Evolutionary conservation across 2,888 invertebrate genomes (phyloP).

Genomic region (Hesperia comma): DNA sequence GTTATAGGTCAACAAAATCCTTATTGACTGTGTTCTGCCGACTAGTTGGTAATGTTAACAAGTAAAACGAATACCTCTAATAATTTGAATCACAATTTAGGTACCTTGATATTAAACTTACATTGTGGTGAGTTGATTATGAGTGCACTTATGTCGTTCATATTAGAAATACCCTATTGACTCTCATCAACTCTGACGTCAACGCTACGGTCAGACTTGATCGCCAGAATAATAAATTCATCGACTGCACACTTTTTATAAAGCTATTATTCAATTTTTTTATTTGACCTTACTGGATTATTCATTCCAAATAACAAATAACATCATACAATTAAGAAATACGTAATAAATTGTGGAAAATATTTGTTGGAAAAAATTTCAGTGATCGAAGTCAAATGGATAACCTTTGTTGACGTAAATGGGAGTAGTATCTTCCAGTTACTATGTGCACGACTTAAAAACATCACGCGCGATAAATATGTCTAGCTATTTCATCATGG

Average conservation of each 20-base stretch:
- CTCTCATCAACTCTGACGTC: constrained; percentile 68
- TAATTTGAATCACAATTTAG: too few relatives aligned
- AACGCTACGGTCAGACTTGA: constrained; percentile 54
- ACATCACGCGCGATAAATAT: constrained; percentile 11
- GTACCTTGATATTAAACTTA: too few relatives aligned
- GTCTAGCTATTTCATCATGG: too few relatives aligned
- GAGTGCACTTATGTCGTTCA: constrained; percentile 40
- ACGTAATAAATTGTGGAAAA: constrained; percentile 7
- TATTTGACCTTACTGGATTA: constrained; percentile 7
- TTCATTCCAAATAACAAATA: not conserved
- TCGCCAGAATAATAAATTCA: constrained; percentile 52
- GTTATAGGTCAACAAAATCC: too few relatives aligned
- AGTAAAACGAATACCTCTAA: too few relatives aligned
- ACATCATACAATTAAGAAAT: not conserved
- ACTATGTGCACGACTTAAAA: constrained; percentile 12
- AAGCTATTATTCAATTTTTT: constrained; percentile 4
- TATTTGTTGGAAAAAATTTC: constrained; percentile 24
- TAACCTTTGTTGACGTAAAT: constrained; percentile 64
- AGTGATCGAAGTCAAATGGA: constrained; percentile 49
- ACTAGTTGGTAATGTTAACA: too few relatives aligned
- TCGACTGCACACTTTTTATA: constrained; percentile 46
- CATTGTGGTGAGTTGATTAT: constrained; percentile 45
- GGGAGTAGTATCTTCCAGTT: constrained; percentile 55
- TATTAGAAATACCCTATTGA: constrained; percentile 63
- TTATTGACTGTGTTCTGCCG: too few relatives aligned